phyloP scores from a whole-genome alignment of 2,797 vertebrate species.

The Arrhamphus sclerolepis region DNA sequence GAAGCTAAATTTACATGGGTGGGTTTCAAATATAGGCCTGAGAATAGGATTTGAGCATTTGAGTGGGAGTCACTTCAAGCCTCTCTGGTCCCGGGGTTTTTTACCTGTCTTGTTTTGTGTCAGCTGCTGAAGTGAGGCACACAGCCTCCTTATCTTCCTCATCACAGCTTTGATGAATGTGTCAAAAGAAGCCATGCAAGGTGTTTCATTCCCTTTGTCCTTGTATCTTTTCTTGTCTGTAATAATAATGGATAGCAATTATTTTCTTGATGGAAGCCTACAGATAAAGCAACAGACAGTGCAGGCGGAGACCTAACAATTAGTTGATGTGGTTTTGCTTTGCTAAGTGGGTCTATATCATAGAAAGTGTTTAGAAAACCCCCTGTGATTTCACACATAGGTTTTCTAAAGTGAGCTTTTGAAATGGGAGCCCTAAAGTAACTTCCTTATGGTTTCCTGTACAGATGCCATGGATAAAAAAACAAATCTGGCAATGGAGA shows the following conservation, averaged over 20 bases:
- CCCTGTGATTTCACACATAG: too few relatives aligned
- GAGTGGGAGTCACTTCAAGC: conserved; percentile 59
- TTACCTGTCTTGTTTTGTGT: conserved; percentile 26
- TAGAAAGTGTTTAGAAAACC: too few relatives aligned
- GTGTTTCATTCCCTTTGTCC: conserved; percentile 54
- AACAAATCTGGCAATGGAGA: too few relatives aligned
- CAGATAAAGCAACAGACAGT: too few relatives aligned
- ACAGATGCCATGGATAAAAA: too few relatives aligned
- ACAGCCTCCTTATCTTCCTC: conserved; percentile 39
- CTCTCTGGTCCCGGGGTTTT: conserved; percentile 39
- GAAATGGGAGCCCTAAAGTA: too few relatives aligned
- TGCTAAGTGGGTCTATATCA: too few relatives aligned
- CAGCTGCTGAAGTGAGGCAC: conserved; percentile 34
- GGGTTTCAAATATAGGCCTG: conserved; percentile 67
- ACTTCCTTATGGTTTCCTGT: too few relatives aligned
- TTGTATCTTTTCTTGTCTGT: conserved; percentile 58
- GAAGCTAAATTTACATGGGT: conserved; percentile 67
- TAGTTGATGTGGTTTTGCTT: too few relatives aligned
- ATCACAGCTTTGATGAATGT: conserved; percentile 60
- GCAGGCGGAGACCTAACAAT: too few relatives aligned
- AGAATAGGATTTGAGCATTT: conserved; percentile 71
- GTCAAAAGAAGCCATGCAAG: conserved; percentile 56
- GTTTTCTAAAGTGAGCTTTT: too few relatives aligned
- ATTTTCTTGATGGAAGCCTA: conserved; percentile 27
- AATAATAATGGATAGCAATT: conserved; percentile 58